These are phyloP conservation scores for Forbesichthys papilliferus DNA, from an alignment of 2,113 vertebrate species.

Conservation along the genomic window DNA sequence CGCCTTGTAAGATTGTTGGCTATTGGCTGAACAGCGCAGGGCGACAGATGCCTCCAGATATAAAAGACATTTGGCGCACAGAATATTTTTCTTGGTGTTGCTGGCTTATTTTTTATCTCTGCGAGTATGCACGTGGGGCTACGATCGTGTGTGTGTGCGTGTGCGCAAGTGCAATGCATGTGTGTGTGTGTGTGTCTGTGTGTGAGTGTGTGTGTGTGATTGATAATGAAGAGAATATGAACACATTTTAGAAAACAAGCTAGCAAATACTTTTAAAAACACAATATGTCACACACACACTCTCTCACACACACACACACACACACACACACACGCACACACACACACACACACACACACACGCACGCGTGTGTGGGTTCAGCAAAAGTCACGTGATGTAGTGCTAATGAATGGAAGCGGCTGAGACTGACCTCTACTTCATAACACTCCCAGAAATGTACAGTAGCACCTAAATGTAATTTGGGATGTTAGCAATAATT, in stretches of 20 bases:
- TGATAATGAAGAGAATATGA: neutral
- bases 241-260: neutral
- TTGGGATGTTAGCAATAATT: too few species aligned
- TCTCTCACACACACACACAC: too few species aligned
- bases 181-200: conserved; percentile 8
- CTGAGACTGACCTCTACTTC: too few species aligned
- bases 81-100: conserved; percentile 47
- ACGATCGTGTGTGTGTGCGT: conserved; percentile 6
- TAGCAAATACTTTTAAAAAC: neutral
- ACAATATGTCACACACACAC: neutral
- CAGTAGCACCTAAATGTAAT: too few species aligned
- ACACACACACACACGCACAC: too few species aligned
- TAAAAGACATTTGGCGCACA: conserved; percentile 36
- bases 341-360: too few species aligned
- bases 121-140: neutral
- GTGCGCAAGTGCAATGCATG: neutral
- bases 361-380: too few species aligned
- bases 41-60: conserved; percentile 54
- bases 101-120: conserved; percentile 41
- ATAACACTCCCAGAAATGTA: too few species aligned
- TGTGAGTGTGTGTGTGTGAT: conserved; percentile 9
- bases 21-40: conserved; percentile 49
- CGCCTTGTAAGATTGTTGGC: conserved; percentile 19
- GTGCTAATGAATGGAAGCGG: too few species aligned
- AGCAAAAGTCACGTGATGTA: too few species aligned